Conservation (phyloP, 2,888 invertebrate species). For the Tyria jacobaeae region DNA sequence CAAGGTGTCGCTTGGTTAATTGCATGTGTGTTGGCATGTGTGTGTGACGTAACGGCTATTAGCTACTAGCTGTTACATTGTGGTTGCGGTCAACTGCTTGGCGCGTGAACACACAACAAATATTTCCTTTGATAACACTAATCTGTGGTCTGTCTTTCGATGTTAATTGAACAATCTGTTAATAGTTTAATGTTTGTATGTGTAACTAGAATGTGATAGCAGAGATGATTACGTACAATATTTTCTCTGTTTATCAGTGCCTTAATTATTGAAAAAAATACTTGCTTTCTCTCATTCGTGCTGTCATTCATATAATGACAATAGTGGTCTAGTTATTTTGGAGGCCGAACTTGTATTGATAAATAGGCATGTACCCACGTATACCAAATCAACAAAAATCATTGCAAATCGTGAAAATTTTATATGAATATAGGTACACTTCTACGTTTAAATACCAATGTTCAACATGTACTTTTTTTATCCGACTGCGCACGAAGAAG, state of each 20-base stretch:
- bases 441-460: too few species aligned
- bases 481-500: too few species aligned
- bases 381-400: too few species aligned
- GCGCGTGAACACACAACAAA: neutral
- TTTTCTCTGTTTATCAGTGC: neutral
- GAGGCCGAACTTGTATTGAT: too few species aligned
- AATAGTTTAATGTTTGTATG: constrained; percentile 1
- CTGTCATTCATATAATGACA: too few species aligned
- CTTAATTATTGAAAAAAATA: neutral
- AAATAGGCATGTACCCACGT: too few species aligned
- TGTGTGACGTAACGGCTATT: constrained; percentile 43
- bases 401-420: too few species aligned
- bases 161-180: neutral
- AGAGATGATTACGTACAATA: neutral
- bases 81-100: constrained; percentile 25
- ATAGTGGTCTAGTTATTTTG: too few species aligned
- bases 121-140: constrained; percentile 1
- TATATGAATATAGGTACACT: too few species aligned
- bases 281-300: too few species aligned
- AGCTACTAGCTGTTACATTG: constrained; percentile 20
- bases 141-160: neutral
- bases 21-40: constrained; percentile 37
- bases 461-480: too few species aligned
- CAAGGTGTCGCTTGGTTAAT: constrained; percentile 40
- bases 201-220: neutral